phyloP scores from a whole-genome alignment of 2,113 vertebrate genomes.

The Porphyrio hochstetteri region DNA sequence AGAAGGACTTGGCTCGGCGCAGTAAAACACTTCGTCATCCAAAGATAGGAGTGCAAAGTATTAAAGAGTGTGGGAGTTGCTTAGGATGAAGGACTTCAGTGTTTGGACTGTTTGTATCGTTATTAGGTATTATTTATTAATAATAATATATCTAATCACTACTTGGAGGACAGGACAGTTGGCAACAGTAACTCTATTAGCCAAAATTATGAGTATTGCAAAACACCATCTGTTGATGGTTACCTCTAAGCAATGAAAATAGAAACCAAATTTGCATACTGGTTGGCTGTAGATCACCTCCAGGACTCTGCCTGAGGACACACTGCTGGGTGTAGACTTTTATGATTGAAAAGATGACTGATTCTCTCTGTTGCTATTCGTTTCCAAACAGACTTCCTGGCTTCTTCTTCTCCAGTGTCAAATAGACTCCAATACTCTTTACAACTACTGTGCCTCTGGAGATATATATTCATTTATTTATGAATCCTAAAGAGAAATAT shows the following conservation, averaged over 20 bases:
- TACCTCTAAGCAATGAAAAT: conserved; percentile 51
- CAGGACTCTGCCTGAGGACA: background rate
- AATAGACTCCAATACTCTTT: background rate
- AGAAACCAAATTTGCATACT: conserved; percentile 30
- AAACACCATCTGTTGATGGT: conserved; percentile 67
- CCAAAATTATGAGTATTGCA: conserved; percentile 53
- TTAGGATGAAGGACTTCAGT: background rate
- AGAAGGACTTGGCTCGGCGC: background rate
- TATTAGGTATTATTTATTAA: conserved; percentile 48
- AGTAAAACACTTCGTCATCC: background rate
- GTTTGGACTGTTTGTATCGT: conserved; percentile 24
- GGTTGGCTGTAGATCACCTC: background rate
- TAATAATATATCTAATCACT: conserved; percentile 34
- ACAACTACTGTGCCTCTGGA: background rate
- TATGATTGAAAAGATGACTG: background rate
- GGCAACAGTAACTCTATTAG: conserved; percentile 49
- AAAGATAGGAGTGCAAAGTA: background rate
- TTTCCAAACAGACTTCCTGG: background rate
- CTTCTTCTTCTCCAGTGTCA: background rate
- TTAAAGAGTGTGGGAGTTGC: background rate
- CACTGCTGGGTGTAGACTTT: background rate
- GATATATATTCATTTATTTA: background rate
- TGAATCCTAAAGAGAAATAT: background rate
- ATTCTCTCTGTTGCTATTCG: background rate
- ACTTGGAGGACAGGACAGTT: conserved; percentile 48